Evolutionary conservation across 2,888 invertebrate species (phyloP), one percentile per base, ranked within the genome.

Genomic region (Coleophora deauratella): DNA sequence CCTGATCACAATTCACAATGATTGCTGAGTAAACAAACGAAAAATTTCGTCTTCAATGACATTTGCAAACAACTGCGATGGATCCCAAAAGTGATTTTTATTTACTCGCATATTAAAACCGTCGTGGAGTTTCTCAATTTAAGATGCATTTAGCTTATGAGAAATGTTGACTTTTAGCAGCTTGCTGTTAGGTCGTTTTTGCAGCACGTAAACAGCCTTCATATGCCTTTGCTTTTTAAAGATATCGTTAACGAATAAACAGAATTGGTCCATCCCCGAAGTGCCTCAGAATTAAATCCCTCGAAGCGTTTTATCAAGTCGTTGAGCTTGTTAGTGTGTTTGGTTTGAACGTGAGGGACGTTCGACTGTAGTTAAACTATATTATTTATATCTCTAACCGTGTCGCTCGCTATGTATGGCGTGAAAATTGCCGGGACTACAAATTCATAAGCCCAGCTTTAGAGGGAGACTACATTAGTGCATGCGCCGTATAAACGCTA

Each of bases 341-440:
- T 21, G 21, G 62, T 62, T 62, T 64, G 61, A 63, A 62, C 58
- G 59, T 54, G 58, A 59, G 55, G 47, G 56, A 48, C 45, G 48
- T 51, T 51, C 48, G 50, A 43, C 37, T 43, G 52, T 55, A 57
- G 52, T 58, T 40, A 51, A 50, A 2, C 27, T 39, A 27, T 32
- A n/a, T n/a, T n/a, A 21, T 21, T 21, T 21, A 21, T 21, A 21
- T 21, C 21, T 21, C 21, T 21, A 21, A 21, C 3, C 6, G 21
- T 21, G 3, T 3, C 21, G 3, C 21, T 21, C 21, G 21, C 21
- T 40, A 33, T 28, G 44, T 50, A 44, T 46, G 50, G 66, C 64
- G 71, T 68, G 67, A 65, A 72, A 70, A 71, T 72, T 62, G 60
- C 57, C 53, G 52, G 54, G 54, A 59, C 55, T 59, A 68, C 65